Base-by-base conservation (phyloP, 2,113 vertebrate genomes). In the Myocastor coypus region DNA sequence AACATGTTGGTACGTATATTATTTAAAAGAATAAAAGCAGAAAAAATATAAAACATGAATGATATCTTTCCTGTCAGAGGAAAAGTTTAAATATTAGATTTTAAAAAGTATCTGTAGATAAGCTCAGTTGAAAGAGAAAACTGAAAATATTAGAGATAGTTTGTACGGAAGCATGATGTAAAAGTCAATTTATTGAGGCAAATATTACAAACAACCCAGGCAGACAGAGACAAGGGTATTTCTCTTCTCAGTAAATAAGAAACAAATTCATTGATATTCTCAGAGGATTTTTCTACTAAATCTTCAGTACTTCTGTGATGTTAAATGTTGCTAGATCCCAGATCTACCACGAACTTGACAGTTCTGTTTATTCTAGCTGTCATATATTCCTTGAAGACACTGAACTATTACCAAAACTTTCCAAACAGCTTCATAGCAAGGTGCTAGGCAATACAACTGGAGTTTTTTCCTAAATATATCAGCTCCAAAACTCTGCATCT, bases 21-120 rank as follows among this genome's bases (percentile, higher is more conserved):
- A 61, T 87, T 55, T 85, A 88, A 32, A 7, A 75, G 91, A 92
- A 85, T 89, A 14, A 0, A 86, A 69, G 46, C 68, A 20, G 1
- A 94, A 69, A 32, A 85, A n/a, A 16, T 9, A 0, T 59, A 61
- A 92, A 68, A 88, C 0, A 7, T 34, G 14, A 96, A 63, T 93
- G 10, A 81, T 32, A 50, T 24, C 14, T 96, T 69, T 73, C 92
- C 26, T 82, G 26, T 82, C 50, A 96, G 19, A n/a, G 71, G 32
- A 95, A 92, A 34, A 7, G 46, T 92, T 97, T 82, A 91, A 83
- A 69, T 78, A 46, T 26, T 63, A 3, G 78, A 78, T 63, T 83
- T 83, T 80, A 69, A 42, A 77, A 8, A 73, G 7, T 57, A 5
- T 88, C 20, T 73, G 19, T 55, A 46, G 7, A 28, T 75, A 84